Evolutionary conservation across 2,113 vertebrate species (phyloP).

Genomic region (Percina caprodes): DNA sequence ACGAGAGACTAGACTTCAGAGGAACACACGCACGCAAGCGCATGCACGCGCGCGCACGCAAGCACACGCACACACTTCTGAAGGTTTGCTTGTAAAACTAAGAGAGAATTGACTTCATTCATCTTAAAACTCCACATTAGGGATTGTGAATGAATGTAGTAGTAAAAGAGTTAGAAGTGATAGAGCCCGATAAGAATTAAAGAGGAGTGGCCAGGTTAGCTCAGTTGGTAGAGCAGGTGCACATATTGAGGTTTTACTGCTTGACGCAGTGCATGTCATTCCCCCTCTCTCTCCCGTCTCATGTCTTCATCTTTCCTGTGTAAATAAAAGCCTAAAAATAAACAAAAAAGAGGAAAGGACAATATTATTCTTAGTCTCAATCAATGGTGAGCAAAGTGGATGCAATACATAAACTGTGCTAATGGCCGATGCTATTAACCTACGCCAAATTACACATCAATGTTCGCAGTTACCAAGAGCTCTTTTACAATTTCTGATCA

Average conservation of each 20-base stretch:
- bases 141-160: conserved; percentile 42
- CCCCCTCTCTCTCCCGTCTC: no score
- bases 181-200: neutral
- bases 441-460: neutral
- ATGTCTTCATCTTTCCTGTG: no score
- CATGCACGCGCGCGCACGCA: conserved; percentile 20
- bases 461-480: neutral
- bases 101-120: conserved; percentile 46
- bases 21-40: conserved; percentile 12
- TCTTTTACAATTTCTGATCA: neutral
- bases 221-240: no score
- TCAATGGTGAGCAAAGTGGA: conserved; percentile 24
- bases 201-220: neutral
- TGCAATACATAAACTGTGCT: conserved; percentile 10
- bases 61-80: neutral
- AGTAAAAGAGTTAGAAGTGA: neutral
- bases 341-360: neutral
- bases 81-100: conserved; percentile 40
- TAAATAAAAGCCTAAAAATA: no score
- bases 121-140: conserved; percentile 19
- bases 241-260: no score
- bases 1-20: conserved; percentile 45
- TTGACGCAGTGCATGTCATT: no score
- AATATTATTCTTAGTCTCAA: neutral
- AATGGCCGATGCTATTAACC: conserved; percentile 9